Percentiles rank a stretch among this genome's conserved stretches.
These are phyloP conservation scores for Aphrophora alni DNA, from an alignment of 2,888 invertebrate genomes.

Conservation along the genomic window DNA sequence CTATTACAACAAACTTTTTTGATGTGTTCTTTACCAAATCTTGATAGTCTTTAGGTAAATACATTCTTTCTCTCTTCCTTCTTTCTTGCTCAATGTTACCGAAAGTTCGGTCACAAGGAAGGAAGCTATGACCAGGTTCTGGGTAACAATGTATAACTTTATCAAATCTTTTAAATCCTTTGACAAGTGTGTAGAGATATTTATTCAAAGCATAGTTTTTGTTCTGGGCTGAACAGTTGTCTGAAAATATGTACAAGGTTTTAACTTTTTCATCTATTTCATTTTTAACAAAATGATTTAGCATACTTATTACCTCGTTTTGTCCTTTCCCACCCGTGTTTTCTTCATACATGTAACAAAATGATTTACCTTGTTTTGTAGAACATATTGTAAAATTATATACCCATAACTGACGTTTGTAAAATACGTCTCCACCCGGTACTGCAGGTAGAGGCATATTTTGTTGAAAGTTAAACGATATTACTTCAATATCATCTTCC, in stretches of 20 bases:
- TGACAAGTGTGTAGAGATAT: not conserved
- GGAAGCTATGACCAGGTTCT: not conserved
- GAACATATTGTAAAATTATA: conserved; percentile 45
- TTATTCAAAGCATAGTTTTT: not conserved
- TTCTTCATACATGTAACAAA: conserved; percentile 46
- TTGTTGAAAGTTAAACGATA: conserved; percentile 3
- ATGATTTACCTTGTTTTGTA: conserved; percentile 37
- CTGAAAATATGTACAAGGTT: not conserved
- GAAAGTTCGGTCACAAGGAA: not conserved
- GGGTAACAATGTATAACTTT: not conserved
- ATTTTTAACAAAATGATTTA: not conserved
- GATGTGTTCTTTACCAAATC: not conserved
- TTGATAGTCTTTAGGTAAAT: not conserved
- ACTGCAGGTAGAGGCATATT: not conserved
- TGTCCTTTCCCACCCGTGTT: conserved; percentile 40
- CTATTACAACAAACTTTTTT: not conserved
- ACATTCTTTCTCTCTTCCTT: not conserved
- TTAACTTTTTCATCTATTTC: not conserved
- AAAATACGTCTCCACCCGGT: conserved; percentile 42
- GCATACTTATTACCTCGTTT: conserved; percentile 4
- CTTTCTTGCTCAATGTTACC: not conserved
- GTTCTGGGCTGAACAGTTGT: not conserved
- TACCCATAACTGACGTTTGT: conserved; percentile 45
- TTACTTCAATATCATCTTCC: not conserved
- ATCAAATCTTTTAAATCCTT: not conserved